These are phyloP conservation scores for Lumbricus terrestris DNA, from an alignment of 2,888 invertebrate species.

Conservation along the genomic window DNA sequence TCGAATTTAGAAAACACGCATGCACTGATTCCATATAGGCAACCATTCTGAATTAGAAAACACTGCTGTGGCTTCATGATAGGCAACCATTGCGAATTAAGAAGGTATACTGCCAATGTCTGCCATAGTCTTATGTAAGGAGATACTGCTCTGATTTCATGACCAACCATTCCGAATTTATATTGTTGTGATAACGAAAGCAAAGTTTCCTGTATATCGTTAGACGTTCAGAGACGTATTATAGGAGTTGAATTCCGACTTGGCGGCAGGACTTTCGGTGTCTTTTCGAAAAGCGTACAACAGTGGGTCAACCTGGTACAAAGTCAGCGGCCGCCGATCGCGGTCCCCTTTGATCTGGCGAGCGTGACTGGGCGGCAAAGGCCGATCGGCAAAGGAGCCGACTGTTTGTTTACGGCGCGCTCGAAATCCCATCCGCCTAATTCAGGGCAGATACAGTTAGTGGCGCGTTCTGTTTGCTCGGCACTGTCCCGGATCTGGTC, in stretches of 20 bases:
- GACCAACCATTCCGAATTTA: no score
- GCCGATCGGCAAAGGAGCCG: background rate
- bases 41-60: no score
- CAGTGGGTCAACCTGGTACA: background rate
- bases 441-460: constrained; percentile 3
- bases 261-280: background rate
- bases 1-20: no score
- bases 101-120: no score
- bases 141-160: no score
- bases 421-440: background rate
- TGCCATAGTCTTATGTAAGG: no score
- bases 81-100: no score
- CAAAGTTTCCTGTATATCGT: background rate
- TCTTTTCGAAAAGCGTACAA: background rate
- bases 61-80: no score
- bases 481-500: background rate
- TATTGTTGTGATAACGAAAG: no score
- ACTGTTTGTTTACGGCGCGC: background rate
- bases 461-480: constrained; percentile 3
- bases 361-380: background rate
- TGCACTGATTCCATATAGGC: no score
- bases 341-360: background rate
- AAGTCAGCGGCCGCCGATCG: background rate
- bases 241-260: background rate
- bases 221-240: background rate